These are phyloP conservation scores for Tragopan temminckii DNA, from an alignment of 2,797 vertebrate species.

Conservation along the genomic window DNA sequence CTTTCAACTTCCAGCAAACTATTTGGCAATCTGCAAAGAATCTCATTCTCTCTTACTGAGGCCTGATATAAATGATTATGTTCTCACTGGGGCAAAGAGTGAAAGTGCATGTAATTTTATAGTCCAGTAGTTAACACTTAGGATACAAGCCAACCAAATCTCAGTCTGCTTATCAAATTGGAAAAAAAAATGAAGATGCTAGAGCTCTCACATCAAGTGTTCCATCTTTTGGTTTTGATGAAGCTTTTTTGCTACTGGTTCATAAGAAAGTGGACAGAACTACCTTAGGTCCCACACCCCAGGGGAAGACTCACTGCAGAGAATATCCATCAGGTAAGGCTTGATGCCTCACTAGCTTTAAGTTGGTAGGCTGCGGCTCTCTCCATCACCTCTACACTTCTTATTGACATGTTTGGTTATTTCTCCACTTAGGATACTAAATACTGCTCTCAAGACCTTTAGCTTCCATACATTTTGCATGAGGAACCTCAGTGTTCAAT, in stretches of 20 bases:
- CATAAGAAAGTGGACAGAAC: neutral
- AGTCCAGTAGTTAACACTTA: neutral
- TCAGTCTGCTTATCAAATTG: neutral
- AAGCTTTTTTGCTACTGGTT: neutral
- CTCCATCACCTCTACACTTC: neutral
- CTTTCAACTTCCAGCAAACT: neutral
- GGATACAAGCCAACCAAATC: neutral
- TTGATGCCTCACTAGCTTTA: neutral
- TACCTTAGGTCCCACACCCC: neutral
- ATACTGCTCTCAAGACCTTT: neutral
- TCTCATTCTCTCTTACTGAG: neutral
- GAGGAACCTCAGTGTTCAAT: neutral
- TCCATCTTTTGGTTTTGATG: neutral
- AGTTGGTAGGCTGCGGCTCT: neutral
- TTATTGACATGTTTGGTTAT: fast-evolving
- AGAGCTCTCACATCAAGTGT: neutral
- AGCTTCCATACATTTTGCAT: fast-evolving
- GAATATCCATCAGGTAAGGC: neutral
- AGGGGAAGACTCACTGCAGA: neutral
- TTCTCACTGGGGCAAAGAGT: neutral
- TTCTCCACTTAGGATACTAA: neutral
- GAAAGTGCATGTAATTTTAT: neutral
- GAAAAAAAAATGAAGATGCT: neutral
- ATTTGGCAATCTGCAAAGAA: neutral
- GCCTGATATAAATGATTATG: neutral